Evolutionary conservation across 2,797 vertebrate genomes (phyloP).

Genomic region (Cossypha heuglini): DNA sequence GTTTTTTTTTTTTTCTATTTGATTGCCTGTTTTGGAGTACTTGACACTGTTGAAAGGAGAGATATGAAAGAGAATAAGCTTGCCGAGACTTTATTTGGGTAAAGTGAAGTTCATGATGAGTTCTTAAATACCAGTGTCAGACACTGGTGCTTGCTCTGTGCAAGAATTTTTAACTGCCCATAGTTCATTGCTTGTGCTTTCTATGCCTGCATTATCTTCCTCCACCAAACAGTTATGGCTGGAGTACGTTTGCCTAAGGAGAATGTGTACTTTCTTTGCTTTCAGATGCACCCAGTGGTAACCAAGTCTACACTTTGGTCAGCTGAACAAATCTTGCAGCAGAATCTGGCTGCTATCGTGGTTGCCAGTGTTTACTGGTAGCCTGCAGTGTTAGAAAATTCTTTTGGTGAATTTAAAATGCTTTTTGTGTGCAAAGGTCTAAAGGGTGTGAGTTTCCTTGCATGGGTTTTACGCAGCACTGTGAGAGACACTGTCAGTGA

Average conservation of each 20-base stretch:
- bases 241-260: background rate
- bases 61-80: background rate
- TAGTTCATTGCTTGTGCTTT: background rate
- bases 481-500: background rate
- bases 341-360: background rate
- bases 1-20: background rate
- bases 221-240: background rate
- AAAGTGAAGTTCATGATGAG: background rate
- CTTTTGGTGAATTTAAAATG: background rate
- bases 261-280: background rate
- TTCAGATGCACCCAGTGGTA: background rate
- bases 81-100: background rate
- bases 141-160: background rate
- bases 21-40: background rate
- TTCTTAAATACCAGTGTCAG: background rate
- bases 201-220: background rate
- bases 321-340: background rate
- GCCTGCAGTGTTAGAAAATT: accelerated
- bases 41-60: background rate
- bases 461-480: background rate
- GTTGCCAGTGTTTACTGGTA: background rate
- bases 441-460: background rate
- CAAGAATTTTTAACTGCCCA: background rate
- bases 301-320: background rate
- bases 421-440: background rate